phyloP scores from a whole-genome alignment of 1,140 invertebrate genomes.

The Macrobrachium rosenbergii region DNA sequence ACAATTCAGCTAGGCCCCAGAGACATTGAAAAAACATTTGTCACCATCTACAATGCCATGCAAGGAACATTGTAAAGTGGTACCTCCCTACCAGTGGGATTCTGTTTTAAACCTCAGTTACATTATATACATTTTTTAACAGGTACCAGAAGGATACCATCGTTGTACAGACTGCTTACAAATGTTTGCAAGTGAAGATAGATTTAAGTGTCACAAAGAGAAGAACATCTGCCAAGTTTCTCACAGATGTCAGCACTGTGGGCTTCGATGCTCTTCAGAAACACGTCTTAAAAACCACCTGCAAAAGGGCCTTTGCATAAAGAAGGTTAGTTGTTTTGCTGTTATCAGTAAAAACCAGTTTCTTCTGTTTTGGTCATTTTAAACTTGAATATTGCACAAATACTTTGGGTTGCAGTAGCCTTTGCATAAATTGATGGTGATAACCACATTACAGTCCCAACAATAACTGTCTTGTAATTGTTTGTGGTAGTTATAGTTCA shows the following conservation, averaged over 20 bases:
- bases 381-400: no score
- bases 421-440: no score
- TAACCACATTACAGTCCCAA: no score
- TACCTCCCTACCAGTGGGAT: neutral
- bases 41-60: neutral
- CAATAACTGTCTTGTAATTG: no score
- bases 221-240: slow-evolving; percentile 57
- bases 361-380: neutral
- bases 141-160: slow-evolving; percentile 65
- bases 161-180: slow-evolving; percentile 63
- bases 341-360: neutral
- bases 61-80: neutral
- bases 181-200: slow-evolving; percentile 66
- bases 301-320: slow-evolving; percentile 61
- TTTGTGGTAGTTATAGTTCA: no score
- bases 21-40: neutral
- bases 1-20: no score
- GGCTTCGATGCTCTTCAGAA: slow-evolving; percentile 58
- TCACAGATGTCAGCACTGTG: slow-evolving; percentile 63
- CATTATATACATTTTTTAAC: neutral
- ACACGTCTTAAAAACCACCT: slow-evolving; percentile 59
- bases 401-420: no score
- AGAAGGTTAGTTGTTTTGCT: slow-evolving; percentile 39
- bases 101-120: neutral
- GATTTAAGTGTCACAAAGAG: slow-evolving; percentile 58